A percentile compares a stretch with the other conserved stretches of the same genome.
These are phyloP conservation scores for Motacilla tschutschensis DNA, from an alignment of 2,113 vertebrate genomes.

Conservation along the genomic window DNA sequence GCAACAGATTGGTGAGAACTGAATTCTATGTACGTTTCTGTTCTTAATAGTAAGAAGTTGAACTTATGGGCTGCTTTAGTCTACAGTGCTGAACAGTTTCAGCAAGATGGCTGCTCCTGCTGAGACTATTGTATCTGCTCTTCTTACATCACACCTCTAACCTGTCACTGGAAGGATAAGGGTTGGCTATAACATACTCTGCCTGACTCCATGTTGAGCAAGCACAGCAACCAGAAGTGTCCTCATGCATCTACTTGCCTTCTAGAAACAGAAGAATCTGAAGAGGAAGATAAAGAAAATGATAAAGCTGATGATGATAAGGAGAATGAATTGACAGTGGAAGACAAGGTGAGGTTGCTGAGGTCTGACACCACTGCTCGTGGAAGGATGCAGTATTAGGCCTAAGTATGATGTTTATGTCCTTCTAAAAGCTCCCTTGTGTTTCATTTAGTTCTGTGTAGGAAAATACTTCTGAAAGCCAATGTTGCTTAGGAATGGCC, in stretches of 20 bases:
- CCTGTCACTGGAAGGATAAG: not conserved
- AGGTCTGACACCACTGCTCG: accelerated
- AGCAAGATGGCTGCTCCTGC: conserved; percentile 42
- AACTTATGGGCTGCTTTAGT: not conserved
- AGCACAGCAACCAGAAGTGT: not conserved
- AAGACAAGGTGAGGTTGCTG: conserved; percentile 74
- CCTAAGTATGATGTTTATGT: not conserved
- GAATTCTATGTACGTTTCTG: not conserved
- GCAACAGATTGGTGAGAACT: not conserved
- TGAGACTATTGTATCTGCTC: not conserved
- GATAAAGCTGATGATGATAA: conserved; percentile 79
- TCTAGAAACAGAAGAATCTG: conserved; percentile 78
- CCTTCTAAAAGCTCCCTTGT: not conserved
- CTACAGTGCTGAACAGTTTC: not conserved
- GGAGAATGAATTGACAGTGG: conserved; percentile 75
- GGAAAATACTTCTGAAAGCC: not conserved
- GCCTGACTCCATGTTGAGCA: not conserved
- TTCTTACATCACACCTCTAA: not conserved
- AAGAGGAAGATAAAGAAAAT: conserved; percentile 82
- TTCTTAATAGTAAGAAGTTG: not conserved
- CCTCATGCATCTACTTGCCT: conserved; percentile 37
- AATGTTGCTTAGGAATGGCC: not conserved
- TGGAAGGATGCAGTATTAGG: not conserved
- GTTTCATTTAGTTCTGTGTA: not conserved
- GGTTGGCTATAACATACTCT: not conserved